These are phyloP conservation scores for Chaetops frenatus DNA, from an alignment of 2,113 vertebrate species.

Conservation along the genomic window DNA sequence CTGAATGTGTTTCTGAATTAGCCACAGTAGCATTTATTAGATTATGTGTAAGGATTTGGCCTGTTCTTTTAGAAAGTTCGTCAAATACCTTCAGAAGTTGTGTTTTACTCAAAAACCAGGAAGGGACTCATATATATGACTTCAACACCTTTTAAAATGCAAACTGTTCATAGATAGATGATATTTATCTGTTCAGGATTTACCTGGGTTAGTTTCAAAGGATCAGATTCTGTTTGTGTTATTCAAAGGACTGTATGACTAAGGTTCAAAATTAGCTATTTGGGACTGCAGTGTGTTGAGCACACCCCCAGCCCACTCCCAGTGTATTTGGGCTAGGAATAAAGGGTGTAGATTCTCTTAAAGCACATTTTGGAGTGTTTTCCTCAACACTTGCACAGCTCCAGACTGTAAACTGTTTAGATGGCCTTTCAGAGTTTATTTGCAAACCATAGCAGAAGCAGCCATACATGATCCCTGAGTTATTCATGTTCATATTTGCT, in stretches of 20 bases:
- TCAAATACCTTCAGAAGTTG: neutral
- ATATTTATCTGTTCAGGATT: neutral
- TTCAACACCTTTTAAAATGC: neutral
- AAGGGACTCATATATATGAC: neutral
- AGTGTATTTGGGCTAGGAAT: neutral
- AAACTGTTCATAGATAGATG: neutral
- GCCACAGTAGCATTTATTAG: neutral
- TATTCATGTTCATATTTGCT: neutral
- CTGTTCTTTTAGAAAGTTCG: neutral
- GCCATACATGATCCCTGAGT: neutral
- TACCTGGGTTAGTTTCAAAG: neutral
- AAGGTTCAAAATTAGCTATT: neutral
- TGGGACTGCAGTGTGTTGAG: neutral
- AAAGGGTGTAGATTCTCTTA: neutral
- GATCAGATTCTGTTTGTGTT: neutral
- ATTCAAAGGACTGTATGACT: neutral
- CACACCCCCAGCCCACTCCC: too few species aligned
- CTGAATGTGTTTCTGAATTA: neutral
- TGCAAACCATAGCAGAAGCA: neutral
- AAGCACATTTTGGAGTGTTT: neutral
- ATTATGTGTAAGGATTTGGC: neutral
- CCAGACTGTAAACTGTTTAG: slow-evolving; percentile 31
- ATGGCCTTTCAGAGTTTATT: neutral
- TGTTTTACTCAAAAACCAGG: neutral
- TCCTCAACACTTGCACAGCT: neutral